Evolutionary conservation across 2,888 invertebrate species (phyloP).

Genomic region (Hedychridium roseum): DNA sequence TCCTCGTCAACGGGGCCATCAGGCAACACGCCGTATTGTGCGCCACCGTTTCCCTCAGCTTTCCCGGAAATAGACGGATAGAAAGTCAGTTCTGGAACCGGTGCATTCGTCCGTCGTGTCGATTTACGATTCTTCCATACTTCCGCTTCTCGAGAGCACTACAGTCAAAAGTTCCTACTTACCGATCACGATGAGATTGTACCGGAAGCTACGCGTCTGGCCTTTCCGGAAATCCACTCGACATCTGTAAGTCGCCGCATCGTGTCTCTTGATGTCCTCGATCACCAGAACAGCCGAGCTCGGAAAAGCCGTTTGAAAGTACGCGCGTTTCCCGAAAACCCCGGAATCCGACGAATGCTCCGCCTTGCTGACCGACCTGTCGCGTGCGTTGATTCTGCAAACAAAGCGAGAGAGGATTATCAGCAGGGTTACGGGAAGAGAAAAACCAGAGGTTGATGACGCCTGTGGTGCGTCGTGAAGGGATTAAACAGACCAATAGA

Average conservation of each 20-base stretch:
- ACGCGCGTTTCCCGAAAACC: constrained; percentile 86
- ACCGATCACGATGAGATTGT: constrained; percentile 92
- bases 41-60: constrained; percentile 5
- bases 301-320: constrained; percentile 78
- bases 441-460: constrained; percentile 48
- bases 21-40: constrained; percentile 21
- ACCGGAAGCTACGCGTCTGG: constrained; percentile 87
- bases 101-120: background rate
- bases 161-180: too few relatives aligned
- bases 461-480: constrained; percentile 35
- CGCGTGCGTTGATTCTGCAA: constrained; percentile 87
- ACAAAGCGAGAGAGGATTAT: constrained; percentile 9
- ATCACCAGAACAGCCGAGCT: constrained; percentile 84
- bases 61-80: background rate
- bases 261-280: constrained; percentile 85
- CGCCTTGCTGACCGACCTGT: constrained; percentile 80
- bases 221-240: constrained; percentile 90
- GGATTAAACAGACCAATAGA: constrained; percentile 45
- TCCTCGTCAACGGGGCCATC: constrained; percentile 16
- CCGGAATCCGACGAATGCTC: constrained; percentile 86
- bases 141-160: too few relatives aligned
- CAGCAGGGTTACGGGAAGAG: constrained; percentile 14
- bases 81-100: background rate
- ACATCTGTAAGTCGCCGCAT: constrained; percentile 90
- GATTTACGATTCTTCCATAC: too few relatives aligned